Evolutionary conservation across 2,113 vertebrate genomes (phyloP), one percentile per base, ranked within the genome.

Genomic region (Nothobranchius furzeri): DNA sequence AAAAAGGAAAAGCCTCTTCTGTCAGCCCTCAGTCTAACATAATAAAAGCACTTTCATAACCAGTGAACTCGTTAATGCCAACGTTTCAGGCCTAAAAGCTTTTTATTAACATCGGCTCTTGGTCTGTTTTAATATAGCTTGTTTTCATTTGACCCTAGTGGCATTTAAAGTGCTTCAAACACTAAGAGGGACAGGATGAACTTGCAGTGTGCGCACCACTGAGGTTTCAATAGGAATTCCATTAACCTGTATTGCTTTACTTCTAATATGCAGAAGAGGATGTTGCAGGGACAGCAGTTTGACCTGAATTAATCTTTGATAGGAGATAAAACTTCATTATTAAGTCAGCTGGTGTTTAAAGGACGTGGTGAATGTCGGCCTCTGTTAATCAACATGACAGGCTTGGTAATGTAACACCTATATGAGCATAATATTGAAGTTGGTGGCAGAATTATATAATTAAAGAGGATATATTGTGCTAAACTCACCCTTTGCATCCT

Each of bases 1-100:
- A 82, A 76, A 64, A 60, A 52, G 20, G 53, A 60, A 55, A 35
- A 8, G 30, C 60, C 52, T 64, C 25, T 77, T 14, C 49, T n/a
- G 61, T 53, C 54, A 51, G 36, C 75, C 48, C 50, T 13, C 3
- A 17, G 47, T 30, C 58, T 20, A 9, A 62, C 68, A 50, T 1
- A 12, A 67, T 70, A 78, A 79, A 81, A 76, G 64, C 73, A 79
- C 61, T 74, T 66, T 42, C 9, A 25, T n/a, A 58, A 53, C 1
- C 3, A 46, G 25, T 55, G 24, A 71, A 58, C 40, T 57, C 42
- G 52, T 79, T 69, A 81, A 55, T 54, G 36, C 25, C 1, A 24
- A 13, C 5, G 36, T 61, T 75, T 73, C 2, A 54, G 37, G 7
- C 47, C 46, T 70, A 37, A 72, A 74, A 73, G 59, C 60, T 10